Conservation (phyloP, 2,888 invertebrate species). For the Macrosoma leucophasiata region DNA sequence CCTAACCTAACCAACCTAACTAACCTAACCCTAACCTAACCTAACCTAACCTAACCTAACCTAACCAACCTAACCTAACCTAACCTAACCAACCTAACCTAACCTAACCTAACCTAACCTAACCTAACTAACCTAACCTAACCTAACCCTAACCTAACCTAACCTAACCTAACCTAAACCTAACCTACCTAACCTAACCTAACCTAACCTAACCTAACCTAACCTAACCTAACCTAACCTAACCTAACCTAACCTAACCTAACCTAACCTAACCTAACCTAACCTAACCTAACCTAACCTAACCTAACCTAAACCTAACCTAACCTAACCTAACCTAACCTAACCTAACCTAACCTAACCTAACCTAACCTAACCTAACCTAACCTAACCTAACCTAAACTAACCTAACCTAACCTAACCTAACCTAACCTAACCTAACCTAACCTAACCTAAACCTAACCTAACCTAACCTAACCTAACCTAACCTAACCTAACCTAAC, state of each 20-base stretch:
- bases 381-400: constrained; percentile 27
- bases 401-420: constrained; percentile 16
- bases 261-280: constrained; percentile 24
- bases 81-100: constrained; percentile 24
- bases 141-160: constrained; percentile 19
- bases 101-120: constrained; percentile 22
- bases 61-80: constrained; percentile 21
- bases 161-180: constrained; percentile 21
- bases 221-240: constrained; percentile 24
- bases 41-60: constrained; percentile 19
- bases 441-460: constrained; percentile 21
- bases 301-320: constrained; percentile 20
- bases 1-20: constrained; percentile 19
- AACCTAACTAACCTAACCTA: constrained; percentile 22
- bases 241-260: constrained; percentile 24
- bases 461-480: constrained; percentile 20
- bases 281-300: constrained; percentile 21
- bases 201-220: constrained; percentile 22
- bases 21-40: constrained; percentile 17
- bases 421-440: constrained; percentile 18
- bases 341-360: constrained; percentile 26
- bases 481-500: constrained; percentile 20
- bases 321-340: constrained; percentile 21
- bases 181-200: constrained; percentile 23
- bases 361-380: constrained; percentile 28